phyloP scores from a whole-genome alignment of 2,797 vertebrate species.

The Philypnodon macrostomus region DNA sequence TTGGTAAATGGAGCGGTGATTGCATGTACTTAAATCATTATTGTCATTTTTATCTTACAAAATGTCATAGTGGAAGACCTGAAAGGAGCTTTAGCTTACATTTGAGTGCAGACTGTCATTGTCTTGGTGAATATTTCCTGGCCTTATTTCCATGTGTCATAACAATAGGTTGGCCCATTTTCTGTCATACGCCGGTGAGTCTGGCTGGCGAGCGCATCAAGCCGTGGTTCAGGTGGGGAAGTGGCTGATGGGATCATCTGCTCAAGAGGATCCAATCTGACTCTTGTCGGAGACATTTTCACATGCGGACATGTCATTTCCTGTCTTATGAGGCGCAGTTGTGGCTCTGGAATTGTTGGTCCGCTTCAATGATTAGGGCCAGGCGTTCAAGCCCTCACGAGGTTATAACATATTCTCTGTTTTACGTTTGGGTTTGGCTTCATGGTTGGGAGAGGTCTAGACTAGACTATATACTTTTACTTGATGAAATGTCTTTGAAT shows the following conservation, averaged over 20 bases:
- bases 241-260: background rate
- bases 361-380: background rate
- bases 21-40: slow-evolving; percentile 7
- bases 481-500: too few relatives aligned
- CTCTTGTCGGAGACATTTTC: background rate
- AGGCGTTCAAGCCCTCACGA: background rate
- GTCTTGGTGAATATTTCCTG: slow-evolving; percentile 3
- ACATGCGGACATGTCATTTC: background rate
- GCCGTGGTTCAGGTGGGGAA: background rate
- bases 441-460: too few relatives aligned
- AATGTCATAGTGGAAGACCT: background rate
- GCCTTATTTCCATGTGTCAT: background rate
- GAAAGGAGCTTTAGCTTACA: background rate
- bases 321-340: slow-evolving; percentile 2
- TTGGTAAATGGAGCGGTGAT: slow-evolving; percentile 1
- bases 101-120: slow-evolving; percentile 3
- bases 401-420: background rate
- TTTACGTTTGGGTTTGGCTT: background rate
- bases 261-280: background rate
- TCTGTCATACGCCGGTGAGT: background rate
- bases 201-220: background rate
- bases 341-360: background rate
- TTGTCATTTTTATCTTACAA: slow-evolving; percentile 5
- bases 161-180: background rate
- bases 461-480: too few relatives aligned